Base-by-base conservation (phyloP, 2,888 invertebrate genomes). In the Spilarctia lutea region DNA sequence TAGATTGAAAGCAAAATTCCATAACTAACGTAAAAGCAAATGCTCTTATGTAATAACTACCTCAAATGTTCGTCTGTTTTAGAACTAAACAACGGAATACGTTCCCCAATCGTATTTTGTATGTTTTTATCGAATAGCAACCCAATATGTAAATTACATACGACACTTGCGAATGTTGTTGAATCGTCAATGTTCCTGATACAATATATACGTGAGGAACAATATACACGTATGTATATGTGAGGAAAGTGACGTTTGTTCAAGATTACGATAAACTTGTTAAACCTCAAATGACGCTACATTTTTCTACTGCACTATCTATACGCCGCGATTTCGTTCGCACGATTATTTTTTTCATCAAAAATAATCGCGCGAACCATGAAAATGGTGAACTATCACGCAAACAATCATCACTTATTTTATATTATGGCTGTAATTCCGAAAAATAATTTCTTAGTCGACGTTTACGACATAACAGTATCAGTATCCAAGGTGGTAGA, bases 61-160 rank as follows among this genome's bases (percentile, higher is more conserved):
- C 39, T 3, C 10, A 60, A 56, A n/a, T 27, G 30, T 24, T 42
- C 63, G 30, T 63, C 42, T 63, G 30, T 30, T 20, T 42, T 27
- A 30, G 63, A 35, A 63, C 45, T 65, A 45, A 42, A 45, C 67
- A 45, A 18, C 30, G 42, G 42, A 72, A 35, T 48, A 63, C 42
- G 42, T 73, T 63, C 10, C 35, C 68, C 35, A 56, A 68, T 60
- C 45, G n/a, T 68, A 56, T 71, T 76, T 30, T 56, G 52, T 63
- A 65, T n/a, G n/a, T n/a, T n/a, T 65, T 72, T 69, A 69, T 75
- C 65, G 65, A 56, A 72, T 68, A 30, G 56, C 35, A 63, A 72
- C 56, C 39, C 72, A 67, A 72, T 72, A 66, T 72, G 66, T 66
- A 45, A 71, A 35, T 65, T 39, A 68, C 65, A 39, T 35, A 66